Conservation (phyloP, 2,888 invertebrate genomes). For the Pyrrhia umbra region DNA sequence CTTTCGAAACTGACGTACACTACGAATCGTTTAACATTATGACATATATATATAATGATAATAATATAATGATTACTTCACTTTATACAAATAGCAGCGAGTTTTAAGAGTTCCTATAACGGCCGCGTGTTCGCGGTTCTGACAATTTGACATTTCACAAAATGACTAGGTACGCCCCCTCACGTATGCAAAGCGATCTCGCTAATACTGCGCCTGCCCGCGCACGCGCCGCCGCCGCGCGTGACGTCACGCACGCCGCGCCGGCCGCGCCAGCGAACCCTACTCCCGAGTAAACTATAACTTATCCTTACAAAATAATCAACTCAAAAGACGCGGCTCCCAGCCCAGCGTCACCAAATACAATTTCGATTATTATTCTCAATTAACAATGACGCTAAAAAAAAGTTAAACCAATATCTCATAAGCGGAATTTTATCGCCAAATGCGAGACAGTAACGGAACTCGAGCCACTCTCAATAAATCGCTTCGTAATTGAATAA, state of each 20-base stretch:
- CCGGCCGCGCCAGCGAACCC: constrained; percentile 55
- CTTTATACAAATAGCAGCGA: constrained; percentile 94
- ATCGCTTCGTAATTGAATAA: constrained; percentile 81
- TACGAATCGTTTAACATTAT: constrained; percentile 87
- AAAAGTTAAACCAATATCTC: constrained; percentile 47
- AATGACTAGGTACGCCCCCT: constrained; percentile 89
- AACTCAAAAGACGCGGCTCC: constrained; percentile 75
- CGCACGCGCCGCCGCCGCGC: constrained; percentile 62
- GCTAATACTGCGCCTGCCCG: constrained; percentile 75
- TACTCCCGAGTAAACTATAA: constrained; percentile 70
- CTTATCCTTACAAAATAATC: constrained; percentile 83
- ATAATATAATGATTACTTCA: constrained; percentile 90
- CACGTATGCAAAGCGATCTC: constrained; percentile 76
- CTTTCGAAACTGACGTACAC: constrained; percentile 89
- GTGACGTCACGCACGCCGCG: constrained; percentile 6
- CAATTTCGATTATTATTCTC: constrained; percentile 79
- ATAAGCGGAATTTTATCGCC: constrained; percentile 79
- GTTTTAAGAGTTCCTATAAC: constrained; percentile 94
- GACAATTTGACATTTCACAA: constrained; percentile 90
- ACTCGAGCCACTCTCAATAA: constrained; percentile 89
- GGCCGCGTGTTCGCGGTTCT: constrained; percentile 88
- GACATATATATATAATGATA: constrained; percentile 85
- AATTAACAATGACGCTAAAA: constrained; percentile 66
- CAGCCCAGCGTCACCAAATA: constrained; percentile 72
- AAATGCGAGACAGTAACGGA: constrained; percentile 86